Evolutionary conservation across 2,113 vertebrate species (phyloP).

Genomic region (Pogonocichla stellata): DNA sequence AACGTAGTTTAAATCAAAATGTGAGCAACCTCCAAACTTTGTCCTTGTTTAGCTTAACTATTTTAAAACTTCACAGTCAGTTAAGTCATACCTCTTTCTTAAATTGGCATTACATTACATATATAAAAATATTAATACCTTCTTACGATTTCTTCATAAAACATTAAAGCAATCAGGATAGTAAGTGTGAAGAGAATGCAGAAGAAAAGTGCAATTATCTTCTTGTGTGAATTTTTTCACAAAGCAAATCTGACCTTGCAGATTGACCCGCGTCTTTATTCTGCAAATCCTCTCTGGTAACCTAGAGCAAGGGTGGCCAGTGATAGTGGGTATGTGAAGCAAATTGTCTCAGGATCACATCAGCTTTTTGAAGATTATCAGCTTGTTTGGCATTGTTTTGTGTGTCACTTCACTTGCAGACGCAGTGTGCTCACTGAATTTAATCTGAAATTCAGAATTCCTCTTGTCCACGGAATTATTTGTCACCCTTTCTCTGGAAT

Average conservation of each 20-base stretch:
- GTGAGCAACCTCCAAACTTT: not conserved
- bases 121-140: not conserved
- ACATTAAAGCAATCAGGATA: not conserved
- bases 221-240: not conserved
- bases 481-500: not conserved
- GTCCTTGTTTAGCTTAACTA: not conserved
- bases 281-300: not conserved
- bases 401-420: not conserved
- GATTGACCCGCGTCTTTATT: not conserved
- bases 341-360: not conserved
- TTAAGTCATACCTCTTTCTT: not conserved
- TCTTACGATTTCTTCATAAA: constrained; percentile 2
- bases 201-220: not conserved
- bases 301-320: not conserved
- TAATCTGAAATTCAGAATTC: not conserved
- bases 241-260: constrained; percentile 1
- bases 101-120: not conserved
- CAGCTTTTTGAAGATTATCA: not conserved
- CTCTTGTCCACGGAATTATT: not conserved
- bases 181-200: not conserved
- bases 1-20: not conserved
- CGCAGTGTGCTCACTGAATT: not conserved
- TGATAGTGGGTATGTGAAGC: not conserved
- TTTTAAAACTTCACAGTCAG: not conserved
- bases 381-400: not conserved